Evolutionary conservation across 2,113 vertebrate genomes (phyloP), one percentile per base, ranked within the genome.

Genomic region (Caranx ignobilis): DNA sequence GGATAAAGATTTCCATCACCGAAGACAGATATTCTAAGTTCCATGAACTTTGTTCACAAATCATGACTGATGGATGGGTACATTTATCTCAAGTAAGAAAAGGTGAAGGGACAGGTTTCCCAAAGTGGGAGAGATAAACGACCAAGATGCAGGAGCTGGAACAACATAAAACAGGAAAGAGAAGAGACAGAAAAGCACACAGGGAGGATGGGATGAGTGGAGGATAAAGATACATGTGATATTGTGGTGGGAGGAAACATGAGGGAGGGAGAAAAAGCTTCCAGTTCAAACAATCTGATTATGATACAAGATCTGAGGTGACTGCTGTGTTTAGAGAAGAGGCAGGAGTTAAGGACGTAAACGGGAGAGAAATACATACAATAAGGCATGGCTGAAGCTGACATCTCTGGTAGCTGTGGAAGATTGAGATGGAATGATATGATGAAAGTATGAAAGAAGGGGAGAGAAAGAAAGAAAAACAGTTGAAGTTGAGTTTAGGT

Each of bases 201-300:
- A 72, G 78, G 63, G 60, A 89, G 75, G 80, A 65, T 52, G 73
- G 68, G 72, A 71, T 9, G 59, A 73, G 79, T 45, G 48, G 43
- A 18, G 73, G 80, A 88, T 85, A 65, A 90, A 89, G 89, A 91
- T 84, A 87, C 84, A 92, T 91, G 71, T 1, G 56, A 86, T 74
- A 39, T 26, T 21, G 32, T 41, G 64, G 68, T 72, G 63, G 64
- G 62, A 83, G 83, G 60, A 88, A 79, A 83, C 63, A 71, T 32
- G 59, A 74, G 77, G 21, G 21, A 71, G 32, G 72, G 52, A 77
- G 50, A 81, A 70, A 75, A 55, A 71, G 79, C 72, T 83, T 89
- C 62, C 57, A 85, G 83, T 81, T 89, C 79, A 82, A 88, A 91
- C 85, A 87, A 79, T 79, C 63, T 65, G 37, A 87, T 67, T 67